phyloP scores from a whole-genome alignment of 2,797 vertebrate species.

The Cercopithecus diana region DNA sequence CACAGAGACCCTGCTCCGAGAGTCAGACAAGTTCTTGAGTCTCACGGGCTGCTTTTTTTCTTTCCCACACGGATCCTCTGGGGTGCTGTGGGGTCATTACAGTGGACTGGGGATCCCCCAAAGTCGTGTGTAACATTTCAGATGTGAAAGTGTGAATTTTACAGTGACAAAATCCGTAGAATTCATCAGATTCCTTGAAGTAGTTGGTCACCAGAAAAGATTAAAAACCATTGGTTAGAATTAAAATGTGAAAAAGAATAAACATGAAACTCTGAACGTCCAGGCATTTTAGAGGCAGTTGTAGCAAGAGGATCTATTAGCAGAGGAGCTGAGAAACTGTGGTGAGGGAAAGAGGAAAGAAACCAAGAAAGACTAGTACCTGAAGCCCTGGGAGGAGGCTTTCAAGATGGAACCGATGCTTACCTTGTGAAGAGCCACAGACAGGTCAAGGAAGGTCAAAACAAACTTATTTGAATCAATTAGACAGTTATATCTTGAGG shows the following conservation, averaged over 20 bases:
- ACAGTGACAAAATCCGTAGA: background rate
- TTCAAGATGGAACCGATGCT: background rate
- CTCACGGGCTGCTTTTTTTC: background rate
- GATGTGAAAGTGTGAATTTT: background rate
- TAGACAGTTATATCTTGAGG: background rate
- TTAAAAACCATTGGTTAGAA: background rate
- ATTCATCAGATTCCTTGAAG: background rate
- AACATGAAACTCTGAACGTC: background rate
- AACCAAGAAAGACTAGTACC: background rate
- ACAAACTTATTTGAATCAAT: background rate
- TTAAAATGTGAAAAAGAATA: background rate
- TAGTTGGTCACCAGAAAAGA: background rate
- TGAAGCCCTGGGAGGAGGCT: too few species aligned
- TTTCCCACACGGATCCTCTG: background rate
- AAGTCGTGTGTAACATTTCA: background rate
- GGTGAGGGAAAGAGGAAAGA: background rate
- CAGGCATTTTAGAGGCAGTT: background rate
- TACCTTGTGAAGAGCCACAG: background rate
- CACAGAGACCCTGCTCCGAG: accelerated
- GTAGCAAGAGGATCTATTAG: background rate
- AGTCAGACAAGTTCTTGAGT: accelerated
- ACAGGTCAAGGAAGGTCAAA: background rate
- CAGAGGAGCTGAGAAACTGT: background rate
- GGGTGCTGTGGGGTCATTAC: background rate
- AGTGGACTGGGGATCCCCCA: background rate